Base-by-base conservation (phyloP, 2,888 invertebrate species). In the Sialis lutaria region DNA sequence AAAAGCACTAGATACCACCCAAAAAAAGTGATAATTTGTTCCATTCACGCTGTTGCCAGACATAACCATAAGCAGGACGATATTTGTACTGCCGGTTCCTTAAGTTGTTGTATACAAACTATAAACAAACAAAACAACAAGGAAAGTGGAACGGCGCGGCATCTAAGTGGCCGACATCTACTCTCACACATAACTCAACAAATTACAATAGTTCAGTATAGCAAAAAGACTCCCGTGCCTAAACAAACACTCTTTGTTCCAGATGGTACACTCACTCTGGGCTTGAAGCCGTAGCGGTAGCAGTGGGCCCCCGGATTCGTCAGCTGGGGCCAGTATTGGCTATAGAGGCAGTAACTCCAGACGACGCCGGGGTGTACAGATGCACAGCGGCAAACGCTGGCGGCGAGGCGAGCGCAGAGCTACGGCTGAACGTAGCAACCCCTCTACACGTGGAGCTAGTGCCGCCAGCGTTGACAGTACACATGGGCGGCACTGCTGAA, bases 401-500 rank as follows among this genome's bases (percentile, higher is more conserved):
- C 6, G 82, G 82, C 6, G 79, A 81, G 60, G 75, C 78, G 0
- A 77, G 77, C 54, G 77, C 78, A 6, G 82, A 82, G 57, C 59
- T 82, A 47, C 70, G 75, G 55, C 66, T 82, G 10, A 67, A 74
- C 9, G 80, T 82, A 30, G 72, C 77, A 51, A 76, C 77, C 13
- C 75, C 79, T 44, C 65, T 82, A 30, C 75, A 77, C 60, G 77
- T 79, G 42, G 77, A 79, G 63, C 73, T 81, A 53, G 72, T 72
- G 31, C 81, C 79, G 31, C 72, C 74, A 37, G 63, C 78, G 50
- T 64, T 79, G 43, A 79, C 79, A 54, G 80, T 84, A 33, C 82
- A 84, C 61, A 77, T 84, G 63, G 83, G 79, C 5, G 79, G 80
- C 44, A 75, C 76, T 50, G 85, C 84, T 0, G 77, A 79, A 58